Conservation (phyloP, 2,888 invertebrate genomes). For the Beris morrisii region DNA sequence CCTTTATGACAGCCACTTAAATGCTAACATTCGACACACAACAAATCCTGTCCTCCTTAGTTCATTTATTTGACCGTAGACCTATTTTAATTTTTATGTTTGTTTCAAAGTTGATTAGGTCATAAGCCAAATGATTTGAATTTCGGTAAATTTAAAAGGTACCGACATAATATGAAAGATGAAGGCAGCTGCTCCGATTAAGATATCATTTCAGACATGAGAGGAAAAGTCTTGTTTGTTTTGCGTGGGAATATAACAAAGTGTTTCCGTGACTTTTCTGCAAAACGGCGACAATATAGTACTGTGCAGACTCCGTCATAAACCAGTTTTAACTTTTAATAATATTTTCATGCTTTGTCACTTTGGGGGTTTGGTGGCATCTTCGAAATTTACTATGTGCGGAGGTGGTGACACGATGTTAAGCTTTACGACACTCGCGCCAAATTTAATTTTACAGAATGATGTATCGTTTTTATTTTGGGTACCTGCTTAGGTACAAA, state of each 20-base stretch:
- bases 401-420: not conserved
- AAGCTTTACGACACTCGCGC: not conserved
- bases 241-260: not conserved
- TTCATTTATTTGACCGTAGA: too few relatives aligned
- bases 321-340: not conserved
- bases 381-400: not conserved
- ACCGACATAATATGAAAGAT: too few relatives aligned
- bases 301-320: not conserved
- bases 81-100: too few relatives aligned
- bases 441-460: slow-evolving; percentile 16
- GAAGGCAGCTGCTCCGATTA: too few relatives aligned
- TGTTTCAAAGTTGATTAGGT: too few relatives aligned
- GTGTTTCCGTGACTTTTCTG: slow-evolving; percentile 10
- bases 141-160: too few relatives aligned
- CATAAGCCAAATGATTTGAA: too few relatives aligned
- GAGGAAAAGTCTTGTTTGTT: not conserved
- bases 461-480: not conserved
- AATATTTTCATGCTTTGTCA: slow-evolving; percentile 1
- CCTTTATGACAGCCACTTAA: too few relatives aligned
- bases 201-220: too few relatives aligned
- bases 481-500: too few relatives aligned
- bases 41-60: too few relatives aligned
- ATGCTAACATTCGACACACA: too few relatives aligned
- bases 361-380: not conserved
- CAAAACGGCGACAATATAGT: not conserved